Evolutionary conservation across 2,113 vertebrate species (phyloP), one percentile per base, ranked within the genome.

Genomic region (Cardinalis cardinalis): DNA sequence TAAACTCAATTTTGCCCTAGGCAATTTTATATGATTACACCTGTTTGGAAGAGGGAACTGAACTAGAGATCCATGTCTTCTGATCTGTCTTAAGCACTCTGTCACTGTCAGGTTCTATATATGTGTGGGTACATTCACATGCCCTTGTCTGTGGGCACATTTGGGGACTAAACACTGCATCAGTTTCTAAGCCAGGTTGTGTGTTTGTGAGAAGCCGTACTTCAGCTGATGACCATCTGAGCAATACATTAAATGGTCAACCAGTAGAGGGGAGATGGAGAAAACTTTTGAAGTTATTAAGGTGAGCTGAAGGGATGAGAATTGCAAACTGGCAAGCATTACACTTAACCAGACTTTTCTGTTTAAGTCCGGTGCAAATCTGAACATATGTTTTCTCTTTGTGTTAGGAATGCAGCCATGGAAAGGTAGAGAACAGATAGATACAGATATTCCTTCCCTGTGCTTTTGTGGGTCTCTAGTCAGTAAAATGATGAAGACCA

Each of bases 81-180:
- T 52, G 23, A 20, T 44, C 40, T 68, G 36, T 14, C 12, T 61
- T 44, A 43, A 88, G 41, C 60, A n/a, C 25, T 53, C 3, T 51
- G 0, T 81, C 29, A 26, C 34, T 75, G 9, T 75, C 16, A 49
- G 40, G 3, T 8, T 79, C 21, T 75, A 2, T 6, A 1, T 64
- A 7, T 41, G 7, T 11, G 9, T 68, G 40, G 14, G 8, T 68
- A 24, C 9, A 8, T 68, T 41, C 28, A 79, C 12, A 10, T 82
- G 26, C 12, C 9, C 9, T 63, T 93, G 10, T 59, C 43, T 59
- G 26, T 5, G 8, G 36, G 61, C 31, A 25, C n/a, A 13, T 74
- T 78, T 87, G 16, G 4, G 71, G 24, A 34, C 26, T 55, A 23
- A 85, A 71, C 24, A 36, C 24, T 60, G 65, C 36, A 89, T 63